phyloP scores from a whole-genome alignment of 1,140 invertebrate species.

The Cataglyphis hispanica region DNA sequence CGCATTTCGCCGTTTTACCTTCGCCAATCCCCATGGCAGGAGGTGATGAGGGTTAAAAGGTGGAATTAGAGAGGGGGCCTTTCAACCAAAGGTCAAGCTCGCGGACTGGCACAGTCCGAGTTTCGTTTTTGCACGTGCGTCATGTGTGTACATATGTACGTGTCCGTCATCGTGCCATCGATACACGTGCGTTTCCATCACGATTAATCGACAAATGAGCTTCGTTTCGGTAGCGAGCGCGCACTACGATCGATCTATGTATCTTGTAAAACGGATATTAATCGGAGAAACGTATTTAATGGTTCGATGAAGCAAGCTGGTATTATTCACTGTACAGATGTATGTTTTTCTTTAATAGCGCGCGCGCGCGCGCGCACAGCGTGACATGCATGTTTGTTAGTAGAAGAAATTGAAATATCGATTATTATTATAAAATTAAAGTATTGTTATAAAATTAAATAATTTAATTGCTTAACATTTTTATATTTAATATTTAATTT shows the following conservation, averaged over 20 bases:
- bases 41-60: conserved; percentile 73
- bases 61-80: conserved; percentile 65
- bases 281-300: conserved; percentile 56
- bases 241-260: conserved; percentile 52
- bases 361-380: too few species aligned
- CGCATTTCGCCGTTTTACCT: conserved; percentile 60
- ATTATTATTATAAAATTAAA: neutral
- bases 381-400: conserved; percentile 6
- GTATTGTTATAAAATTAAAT: neutral
- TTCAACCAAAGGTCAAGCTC: conserved; percentile 55
- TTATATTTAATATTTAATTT: neutral
- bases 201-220: conserved; percentile 57
- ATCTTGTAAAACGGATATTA: conserved; percentile 51
- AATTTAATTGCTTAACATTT: conserved; percentile 7
- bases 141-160: neutral
- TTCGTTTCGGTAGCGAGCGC: conserved; percentile 43
- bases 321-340: conserved; percentile 18
- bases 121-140: conserved; percentile 55
- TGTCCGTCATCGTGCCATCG: neutral
- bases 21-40: neutral
- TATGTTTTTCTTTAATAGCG: conserved; percentile 27
- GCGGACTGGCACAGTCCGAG: conserved; percentile 9
- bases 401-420: conserved; percentile 19
- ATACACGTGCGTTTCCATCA: conserved; percentile 10
- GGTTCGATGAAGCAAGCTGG: conserved; percentile 17